These are phyloP conservation scores for Caenorhabditis plicata DNA, from an alignment of 2,888 invertebrate genomes.

Conservation along the genomic window DNA sequence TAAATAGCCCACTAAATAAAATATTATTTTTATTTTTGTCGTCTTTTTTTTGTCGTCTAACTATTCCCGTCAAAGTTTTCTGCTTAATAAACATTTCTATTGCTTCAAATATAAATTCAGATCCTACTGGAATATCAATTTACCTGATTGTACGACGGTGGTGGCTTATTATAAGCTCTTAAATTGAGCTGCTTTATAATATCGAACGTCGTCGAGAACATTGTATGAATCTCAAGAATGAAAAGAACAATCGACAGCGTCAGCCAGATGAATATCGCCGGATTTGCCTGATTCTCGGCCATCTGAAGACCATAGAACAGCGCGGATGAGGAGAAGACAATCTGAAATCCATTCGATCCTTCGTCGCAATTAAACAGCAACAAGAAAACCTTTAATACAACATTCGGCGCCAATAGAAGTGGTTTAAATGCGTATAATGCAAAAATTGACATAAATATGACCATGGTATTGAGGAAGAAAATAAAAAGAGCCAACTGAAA, in stretches of 20 bases:
- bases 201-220: conserved; percentile 42
- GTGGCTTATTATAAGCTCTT: conserved; percentile 36
- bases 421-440: conserved; percentile 38
- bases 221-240: conserved; percentile 39
- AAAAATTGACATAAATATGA: conserved; percentile 35
- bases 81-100: no score
- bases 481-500: conserved; percentile 33
- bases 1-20: no score
- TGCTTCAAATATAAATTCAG: no score
- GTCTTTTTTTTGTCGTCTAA: no score
- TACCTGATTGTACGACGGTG: conserved; percentile 39
- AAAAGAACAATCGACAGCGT: conserved; percentile 38
- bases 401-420: conserved; percentile 38
- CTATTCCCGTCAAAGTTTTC: no score
- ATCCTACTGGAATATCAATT: background rate
- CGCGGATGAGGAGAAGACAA: conserved; percentile 40
- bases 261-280: conserved; percentile 33
- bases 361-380: background rate
- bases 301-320: conserved; percentile 44
- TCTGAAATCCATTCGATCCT: conserved; percentile 7
- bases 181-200: conserved; percentile 40
- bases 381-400: conserved; percentile 38
- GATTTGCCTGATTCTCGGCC: conserved; percentile 33
- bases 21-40: no score
- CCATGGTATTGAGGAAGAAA: conserved; percentile 34